These are phyloP conservation scores for Drosophila eohydei DNA, from an alignment of 2,888 invertebrate genomes.

Conservation along the genomic window DNA sequence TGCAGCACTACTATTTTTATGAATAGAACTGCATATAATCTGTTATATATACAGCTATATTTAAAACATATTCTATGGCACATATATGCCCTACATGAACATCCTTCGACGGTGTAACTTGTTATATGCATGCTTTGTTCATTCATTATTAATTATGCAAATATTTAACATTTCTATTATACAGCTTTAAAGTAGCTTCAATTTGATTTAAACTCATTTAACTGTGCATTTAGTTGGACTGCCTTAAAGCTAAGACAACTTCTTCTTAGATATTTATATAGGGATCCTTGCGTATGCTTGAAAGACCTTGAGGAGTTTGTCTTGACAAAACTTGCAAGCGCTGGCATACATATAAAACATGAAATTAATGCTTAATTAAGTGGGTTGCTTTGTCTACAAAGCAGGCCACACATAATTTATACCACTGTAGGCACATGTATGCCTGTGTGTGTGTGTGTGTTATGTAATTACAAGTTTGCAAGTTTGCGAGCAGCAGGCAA, in stretches of 20 bases:
- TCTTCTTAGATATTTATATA: background rate
- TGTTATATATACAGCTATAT: no score
- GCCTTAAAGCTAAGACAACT: background rate
- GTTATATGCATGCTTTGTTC: fast-evolving
- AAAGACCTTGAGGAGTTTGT: conserved; percentile 11
- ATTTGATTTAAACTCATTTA: background rate
- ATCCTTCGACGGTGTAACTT: background rate
- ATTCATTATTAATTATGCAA: background rate
- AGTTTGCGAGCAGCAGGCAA: conserved; percentile 5
- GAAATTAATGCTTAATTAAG: conserved; percentile 78
- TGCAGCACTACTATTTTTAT: no score
- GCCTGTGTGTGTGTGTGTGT: conserved; percentile 19
- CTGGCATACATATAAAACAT: conserved; percentile 71
- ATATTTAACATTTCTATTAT: background rate
- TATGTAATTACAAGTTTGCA: conserved; percentile 42
- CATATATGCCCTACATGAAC: background rate
- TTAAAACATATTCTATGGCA: background rate
- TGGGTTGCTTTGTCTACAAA: conserved; percentile 39
- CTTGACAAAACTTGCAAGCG: conserved; percentile 25
- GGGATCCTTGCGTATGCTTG: background rate
- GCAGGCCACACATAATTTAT: conserved; percentile 33
- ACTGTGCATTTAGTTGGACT: background rate
- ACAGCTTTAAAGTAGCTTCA: background rate
- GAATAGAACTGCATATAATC: no score
- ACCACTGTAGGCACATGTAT: background rate